Conservation (phyloP, 2,113 vertebrate genomes). For the Condylura cristata region DNA sequence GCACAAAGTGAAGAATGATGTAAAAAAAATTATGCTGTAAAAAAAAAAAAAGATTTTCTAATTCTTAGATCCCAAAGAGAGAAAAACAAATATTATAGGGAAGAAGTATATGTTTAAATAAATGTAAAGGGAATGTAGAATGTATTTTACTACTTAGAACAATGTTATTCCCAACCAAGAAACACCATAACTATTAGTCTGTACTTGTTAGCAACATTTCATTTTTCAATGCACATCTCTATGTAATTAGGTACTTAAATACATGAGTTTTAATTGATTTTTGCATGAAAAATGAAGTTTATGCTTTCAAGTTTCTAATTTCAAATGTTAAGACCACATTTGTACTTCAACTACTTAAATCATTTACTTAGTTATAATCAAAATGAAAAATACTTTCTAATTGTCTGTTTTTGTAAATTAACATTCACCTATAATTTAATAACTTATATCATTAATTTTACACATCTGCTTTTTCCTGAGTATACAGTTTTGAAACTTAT, state of each 20-base stretch:
- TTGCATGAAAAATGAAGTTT: not conserved
- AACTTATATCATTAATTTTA: constrained; percentile 8
- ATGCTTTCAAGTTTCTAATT: not conserved
- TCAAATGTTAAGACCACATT: constrained; percentile 22
- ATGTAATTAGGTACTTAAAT: constrained; percentile 35
- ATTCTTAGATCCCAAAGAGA: not conserved
- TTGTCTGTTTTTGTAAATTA: not conserved
- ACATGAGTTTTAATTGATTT: not conserved
- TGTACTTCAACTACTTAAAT: constrained; percentile 31
- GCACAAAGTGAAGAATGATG: too few relatives aligned
- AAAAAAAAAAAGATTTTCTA: not conserved
- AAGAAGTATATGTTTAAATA: not conserved
- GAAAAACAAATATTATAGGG: not conserved
- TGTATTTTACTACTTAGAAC: not conserved
- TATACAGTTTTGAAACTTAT: not conserved
- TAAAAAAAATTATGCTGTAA: too few relatives aligned
- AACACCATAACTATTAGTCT: not conserved
- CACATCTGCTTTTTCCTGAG: not conserved
- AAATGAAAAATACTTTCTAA: not conserved
- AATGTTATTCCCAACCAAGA: not conserved
- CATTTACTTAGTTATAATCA: not conserved
- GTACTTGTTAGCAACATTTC: not conserved
- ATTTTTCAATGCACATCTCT: not conserved
- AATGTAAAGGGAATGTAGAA: not conserved
- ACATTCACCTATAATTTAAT: not conserved